Conservation (phyloP, 2,888 invertebrate genomes). For the Alitta virens region DNA sequence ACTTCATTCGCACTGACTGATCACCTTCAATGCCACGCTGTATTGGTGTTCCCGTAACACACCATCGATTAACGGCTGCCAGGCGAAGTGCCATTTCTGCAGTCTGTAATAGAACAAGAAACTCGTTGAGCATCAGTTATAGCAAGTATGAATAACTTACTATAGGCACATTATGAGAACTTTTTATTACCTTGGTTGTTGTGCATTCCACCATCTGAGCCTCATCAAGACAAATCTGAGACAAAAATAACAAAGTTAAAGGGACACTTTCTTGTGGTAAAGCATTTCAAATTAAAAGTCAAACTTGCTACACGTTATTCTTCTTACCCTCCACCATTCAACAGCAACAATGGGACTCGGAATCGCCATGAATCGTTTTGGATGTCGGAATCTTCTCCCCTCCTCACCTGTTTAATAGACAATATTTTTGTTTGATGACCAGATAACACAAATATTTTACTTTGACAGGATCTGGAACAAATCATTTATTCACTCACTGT, state of each 20-base stretch:
- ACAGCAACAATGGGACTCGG: constrained; percentile 70
- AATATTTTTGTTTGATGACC: not conserved
- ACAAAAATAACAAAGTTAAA: too few species aligned
- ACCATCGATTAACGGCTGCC: constrained; percentile 68
- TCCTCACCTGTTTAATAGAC: constrained; percentile 36
- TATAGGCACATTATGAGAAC: not conserved
- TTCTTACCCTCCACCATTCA: constrained; percentile 73
- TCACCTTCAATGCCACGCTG: constrained; percentile 63
- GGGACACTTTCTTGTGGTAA: not conserved
- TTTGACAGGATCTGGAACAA: too few species aligned
- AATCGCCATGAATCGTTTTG: constrained; percentile 66
- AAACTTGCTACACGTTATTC: not conserved
- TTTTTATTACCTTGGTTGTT: constrained; percentile 53
- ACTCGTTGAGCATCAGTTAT: not conserved
- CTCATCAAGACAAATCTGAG: constrained; percentile 66
- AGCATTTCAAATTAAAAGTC: not conserved
- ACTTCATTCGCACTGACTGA: too few species aligned
- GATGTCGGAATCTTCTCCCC: constrained; percentile 60
- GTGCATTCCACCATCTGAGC: constrained; percentile 75
- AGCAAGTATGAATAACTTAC: not conserved
- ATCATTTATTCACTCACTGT: constrained; percentile 54
- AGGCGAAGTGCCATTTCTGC: constrained; percentile 67
- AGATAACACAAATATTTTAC: too few species aligned
- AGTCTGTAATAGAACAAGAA: constrained; percentile 48
- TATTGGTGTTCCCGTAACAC: constrained; percentile 71